A percentile compares a stretch with the other conserved stretches of the same genome.
These are phyloP conservation scores for Grallaria varia DNA, from an alignment of 2,113 vertebrate genomes.

Conservation along the genomic window DNA sequence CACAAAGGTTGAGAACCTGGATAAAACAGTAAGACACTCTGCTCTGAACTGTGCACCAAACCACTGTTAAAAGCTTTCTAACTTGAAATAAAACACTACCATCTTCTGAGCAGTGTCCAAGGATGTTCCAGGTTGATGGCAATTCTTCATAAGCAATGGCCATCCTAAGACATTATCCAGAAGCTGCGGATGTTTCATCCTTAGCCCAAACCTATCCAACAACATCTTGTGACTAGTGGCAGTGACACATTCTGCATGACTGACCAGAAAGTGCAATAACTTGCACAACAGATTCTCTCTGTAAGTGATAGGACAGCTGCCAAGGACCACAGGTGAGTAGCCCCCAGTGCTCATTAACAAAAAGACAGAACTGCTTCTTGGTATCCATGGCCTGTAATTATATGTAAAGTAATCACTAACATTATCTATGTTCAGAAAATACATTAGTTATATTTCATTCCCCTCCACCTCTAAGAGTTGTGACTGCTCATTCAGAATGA, in stretches of 20 bases:
- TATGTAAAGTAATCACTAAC: neutral
- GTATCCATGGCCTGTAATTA: conserved; percentile 75
- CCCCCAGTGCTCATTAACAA: conserved; percentile 70
- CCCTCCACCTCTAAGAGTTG: fast-evolving
- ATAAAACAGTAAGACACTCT: neutral
- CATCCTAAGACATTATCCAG: conserved; percentile 78
- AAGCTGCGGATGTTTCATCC: conserved; percentile 36
- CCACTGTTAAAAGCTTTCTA: neutral
- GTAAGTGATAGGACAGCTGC: conserved; percentile 72
- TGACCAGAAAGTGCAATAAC: conserved; percentile 75
- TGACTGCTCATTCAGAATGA: neutral
- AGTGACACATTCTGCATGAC: conserved; percentile 62
- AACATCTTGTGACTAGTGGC: conserved; percentile 74
- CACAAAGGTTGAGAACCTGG: neutral
- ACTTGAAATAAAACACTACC: conserved; percentile 48
- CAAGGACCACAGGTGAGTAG: conserved; percentile 65
- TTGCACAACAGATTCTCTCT: conserved; percentile 77
- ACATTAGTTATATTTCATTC: neutral
- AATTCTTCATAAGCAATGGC: conserved; percentile 80
- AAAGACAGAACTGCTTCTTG: conserved; percentile 79
- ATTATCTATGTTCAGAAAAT: neutral
- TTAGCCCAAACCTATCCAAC: conserved; percentile 74
- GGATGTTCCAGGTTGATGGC: conserved; percentile 76
- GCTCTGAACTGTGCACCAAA: neutral
- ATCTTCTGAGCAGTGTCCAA: conserved; percentile 59